These are phyloP conservation scores for Hemibagrus guttatus DNA, from an alignment of 2,797 vertebrate species.

Conservation along the genomic window DNA sequence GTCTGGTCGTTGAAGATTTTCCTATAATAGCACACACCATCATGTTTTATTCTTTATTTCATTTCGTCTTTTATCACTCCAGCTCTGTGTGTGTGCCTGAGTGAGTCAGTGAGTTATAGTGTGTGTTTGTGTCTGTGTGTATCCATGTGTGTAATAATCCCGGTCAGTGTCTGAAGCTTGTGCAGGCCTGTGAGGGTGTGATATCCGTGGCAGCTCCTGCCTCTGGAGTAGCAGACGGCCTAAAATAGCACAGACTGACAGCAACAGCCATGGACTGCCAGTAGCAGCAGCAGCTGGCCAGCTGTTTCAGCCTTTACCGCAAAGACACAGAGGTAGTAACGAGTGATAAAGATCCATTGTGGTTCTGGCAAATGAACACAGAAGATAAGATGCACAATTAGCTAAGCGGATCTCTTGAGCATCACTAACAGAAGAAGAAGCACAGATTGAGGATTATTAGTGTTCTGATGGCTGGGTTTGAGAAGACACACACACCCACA, in stretches of 20 bases:
- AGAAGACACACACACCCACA: conserved; percentile 52
- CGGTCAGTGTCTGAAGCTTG: conserved; percentile 37
- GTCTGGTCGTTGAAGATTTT: neutral
- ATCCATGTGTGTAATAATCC: conserved; percentile 44
- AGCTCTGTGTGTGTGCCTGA: conserved; percentile 6
- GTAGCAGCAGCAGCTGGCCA: conserved; percentile 32
- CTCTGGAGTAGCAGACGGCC: conserved; percentile 60
- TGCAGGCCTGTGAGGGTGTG: conserved; percentile 37
- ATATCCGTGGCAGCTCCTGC: conserved; percentile 38
- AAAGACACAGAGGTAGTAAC: conserved; percentile 43
- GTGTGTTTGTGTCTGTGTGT: conserved; percentile 25
- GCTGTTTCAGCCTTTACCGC: conserved; percentile 44
- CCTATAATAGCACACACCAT: neutral
- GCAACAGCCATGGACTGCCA: conserved; percentile 45
- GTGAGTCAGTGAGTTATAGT: conserved; percentile 6
- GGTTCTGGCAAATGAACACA: conserved; percentile 31
- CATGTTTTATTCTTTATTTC: neutral
- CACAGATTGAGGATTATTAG: conserved; percentile 41
- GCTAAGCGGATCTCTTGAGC: conserved; percentile 36
- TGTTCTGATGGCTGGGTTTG: conserved; percentile 50
- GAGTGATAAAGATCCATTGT: conserved; percentile 49
- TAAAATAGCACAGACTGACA: conserved; percentile 51
- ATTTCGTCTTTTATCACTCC: conserved; percentile 3
- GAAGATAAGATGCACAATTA: conserved; percentile 57
- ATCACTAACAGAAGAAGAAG: conserved; percentile 34